Evolutionary conservation across 2,888 invertebrate species (phyloP), one percentile per base, ranked within the genome.

Genomic region (Apoda limacodes): DNA sequence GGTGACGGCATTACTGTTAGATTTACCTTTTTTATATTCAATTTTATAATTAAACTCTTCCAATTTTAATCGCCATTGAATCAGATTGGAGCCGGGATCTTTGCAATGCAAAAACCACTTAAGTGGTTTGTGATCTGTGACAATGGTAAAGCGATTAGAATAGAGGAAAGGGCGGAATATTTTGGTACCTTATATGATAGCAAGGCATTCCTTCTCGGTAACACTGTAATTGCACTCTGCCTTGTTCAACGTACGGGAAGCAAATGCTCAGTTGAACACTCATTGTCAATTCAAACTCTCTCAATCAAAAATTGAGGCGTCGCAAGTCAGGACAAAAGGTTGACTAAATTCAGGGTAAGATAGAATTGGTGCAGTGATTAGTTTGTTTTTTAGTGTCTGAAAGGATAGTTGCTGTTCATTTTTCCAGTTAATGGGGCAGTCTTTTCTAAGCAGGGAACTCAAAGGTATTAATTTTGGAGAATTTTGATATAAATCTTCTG

Each of bases 401-500:
- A n/a, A n/a, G n/a, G n/a, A n/a, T n/a, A n/a, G n/a, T n/a, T n/a
- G n/a, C n/a, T n/a, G n/a, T n/a, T n/a, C n/a, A n/a, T n/a, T n/a
- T n/a, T n/a, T n/a, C 47, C 46, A 48, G 1, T 44, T 34, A 14
- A 51, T 47, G 10, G 39, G 14, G 4, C 10, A 14, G 10, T 45
- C 44, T 12, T 51, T 49, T 32, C 43, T 45, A 2, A 47, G 13
- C 1, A 48, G 38, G 4, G 3, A 9, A 1, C 47, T 46, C 1
- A 49, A 27, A 2, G 48, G 43, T 33, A 50, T 47, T 43, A 2
- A 51, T 32, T 26, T 48, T 44, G 2, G 56, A 40, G 30, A 59
- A 65, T 6, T 57, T 31, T 14, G 38, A 26, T 1, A 69, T 64
- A 31, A 66, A 69, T 20, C 54, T 43, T n/a, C 63, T 28, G 25